phyloP scores from a whole-genome alignment of 2,888 invertebrate species.

The Meganola albula region DNA sequence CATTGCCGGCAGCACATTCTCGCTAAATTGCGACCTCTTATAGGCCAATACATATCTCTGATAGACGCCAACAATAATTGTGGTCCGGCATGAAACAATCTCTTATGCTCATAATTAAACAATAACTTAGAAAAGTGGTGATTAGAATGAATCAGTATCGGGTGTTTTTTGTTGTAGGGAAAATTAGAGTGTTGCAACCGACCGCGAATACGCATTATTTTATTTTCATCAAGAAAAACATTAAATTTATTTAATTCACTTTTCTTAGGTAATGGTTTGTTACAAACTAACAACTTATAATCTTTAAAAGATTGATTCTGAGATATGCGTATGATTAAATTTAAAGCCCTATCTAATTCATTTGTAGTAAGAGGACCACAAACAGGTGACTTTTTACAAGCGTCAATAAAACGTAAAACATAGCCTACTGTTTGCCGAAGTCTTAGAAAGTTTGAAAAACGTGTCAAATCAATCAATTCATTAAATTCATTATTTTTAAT shows the following conservation, averaged over 20 bases:
- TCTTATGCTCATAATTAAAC: slow-evolving; percentile 3
- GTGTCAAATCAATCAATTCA: slow-evolving; percentile 15
- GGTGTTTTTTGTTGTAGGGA: slow-evolving; percentile 10
- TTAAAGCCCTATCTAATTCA: slow-evolving; percentile 17
- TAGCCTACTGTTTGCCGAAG: slow-evolving; percentile 16
- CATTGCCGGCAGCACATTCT: slow-evolving; percentile 6
- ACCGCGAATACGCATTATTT: slow-evolving; percentile 16
- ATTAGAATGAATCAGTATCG: slow-evolving; percentile 9
- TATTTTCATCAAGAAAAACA: slow-evolving; percentile 15
- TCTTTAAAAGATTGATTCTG: slow-evolving; percentile 17
- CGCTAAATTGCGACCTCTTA: slow-evolving; percentile 8
- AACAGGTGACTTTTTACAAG: slow-evolving; percentile 7
- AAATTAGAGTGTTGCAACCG: slow-evolving; percentile 9
- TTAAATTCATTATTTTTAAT: too few species aligned
- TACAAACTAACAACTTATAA: slow-evolving; percentile 6
- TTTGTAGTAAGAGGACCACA: slow-evolving; percentile 8
- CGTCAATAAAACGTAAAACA: slow-evolving; percentile 17
- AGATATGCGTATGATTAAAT: slow-evolving; percentile 11
- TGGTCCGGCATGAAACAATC: slow-evolving; percentile 5
- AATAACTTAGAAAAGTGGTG: slow-evolving; percentile 7
- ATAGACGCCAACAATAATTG: slow-evolving; percentile 7
- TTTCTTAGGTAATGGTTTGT: slow-evolving; percentile 12
- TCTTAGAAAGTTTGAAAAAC: slow-evolving; percentile 11
- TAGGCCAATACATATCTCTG: slow-evolving; percentile 6
- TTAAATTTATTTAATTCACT: slow-evolving; percentile 18